Percentiles rank a stretch among this genome's conserved stretches.
Evolutionary conservation across 2,888 invertebrate genomes (phyloP).

Genomic region (Epistrophe grossulariae): DNA sequence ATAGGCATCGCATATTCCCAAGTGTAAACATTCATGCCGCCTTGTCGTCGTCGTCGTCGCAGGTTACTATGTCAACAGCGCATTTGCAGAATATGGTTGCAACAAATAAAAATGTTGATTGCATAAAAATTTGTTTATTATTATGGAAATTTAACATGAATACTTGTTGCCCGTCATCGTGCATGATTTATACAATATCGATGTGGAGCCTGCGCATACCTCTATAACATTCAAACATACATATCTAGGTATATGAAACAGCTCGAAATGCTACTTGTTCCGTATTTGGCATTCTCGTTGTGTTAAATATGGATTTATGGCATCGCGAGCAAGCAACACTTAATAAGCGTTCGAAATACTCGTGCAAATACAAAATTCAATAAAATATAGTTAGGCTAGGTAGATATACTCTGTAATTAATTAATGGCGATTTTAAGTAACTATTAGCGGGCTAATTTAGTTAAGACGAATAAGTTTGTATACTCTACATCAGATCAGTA

Average conservation of each 20-base stretch:
- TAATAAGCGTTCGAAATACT: constrained; percentile 71
- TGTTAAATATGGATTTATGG: constrained; percentile 75
- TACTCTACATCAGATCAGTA: background rate
- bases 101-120: constrained; percentile 75
- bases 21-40: constrained; percentile 20
- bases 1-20: constrained; percentile 19
- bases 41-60: background rate
- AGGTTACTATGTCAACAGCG: constrained; percentile 65
- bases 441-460: constrained; percentile 72
- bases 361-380: constrained; percentile 47
- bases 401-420: constrained; percentile 46
- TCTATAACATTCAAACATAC: constrained; percentile 14
- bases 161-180: constrained; percentile 76
- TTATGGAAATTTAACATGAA: constrained; percentile 81
- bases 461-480: constrained; percentile 54
- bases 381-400: background rate
- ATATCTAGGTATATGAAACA: background rate
- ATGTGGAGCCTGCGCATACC: background rate
- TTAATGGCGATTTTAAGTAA: constrained; percentile 70
- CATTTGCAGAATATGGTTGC: constrained; percentile 65
- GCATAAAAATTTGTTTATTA: constrained; percentile 82
- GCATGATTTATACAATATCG: constrained; percentile 67
- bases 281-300: constrained; percentile 60
- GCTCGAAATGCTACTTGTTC: constrained; percentile 52
- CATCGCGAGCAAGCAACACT: constrained; percentile 64